These are phyloP conservation scores for Tiliqua scincoides DNA, from an alignment of 2,113 vertebrate genomes.

Conservation along the genomic window DNA sequence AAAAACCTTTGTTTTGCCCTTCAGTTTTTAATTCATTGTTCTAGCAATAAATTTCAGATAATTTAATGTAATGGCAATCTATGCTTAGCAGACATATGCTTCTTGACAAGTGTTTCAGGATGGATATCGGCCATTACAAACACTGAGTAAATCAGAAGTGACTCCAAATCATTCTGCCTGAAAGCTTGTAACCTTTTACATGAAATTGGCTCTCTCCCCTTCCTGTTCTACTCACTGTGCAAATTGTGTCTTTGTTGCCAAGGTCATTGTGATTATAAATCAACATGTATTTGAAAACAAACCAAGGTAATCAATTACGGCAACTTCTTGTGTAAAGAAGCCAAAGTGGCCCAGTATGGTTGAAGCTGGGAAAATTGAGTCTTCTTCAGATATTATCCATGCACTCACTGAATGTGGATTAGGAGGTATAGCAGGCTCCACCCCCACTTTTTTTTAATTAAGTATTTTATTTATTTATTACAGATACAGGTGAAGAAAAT, in stretches of 20 bases:
- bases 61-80: slow-evolving; percentile 19
- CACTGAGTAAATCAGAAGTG: slow-evolving; percentile 34
- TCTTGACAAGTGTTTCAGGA: slow-evolving; percentile 44
- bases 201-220: slow-evolving; percentile 48
- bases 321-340: neutral
- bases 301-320: neutral
- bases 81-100: slow-evolving; percentile 37
- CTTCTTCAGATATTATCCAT: too few species aligned
- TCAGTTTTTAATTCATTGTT: neutral
- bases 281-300: neutral
- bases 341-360: neutral
- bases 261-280: slow-evolving; percentile 19
- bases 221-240: slow-evolving; percentile 21
- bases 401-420: too few species aligned
- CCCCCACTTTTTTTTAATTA: too few species aligned
- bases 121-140: slow-evolving; percentile 58
- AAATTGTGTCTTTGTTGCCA: slow-evolving; percentile 24
- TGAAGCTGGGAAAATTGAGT: neutral
- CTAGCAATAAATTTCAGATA: slow-evolving; percentile 35
- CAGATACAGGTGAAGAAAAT: too few species aligned
- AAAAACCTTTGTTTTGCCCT: neutral
- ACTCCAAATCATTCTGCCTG: slow-evolving; percentile 35
- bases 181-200: slow-evolving; percentile 48
- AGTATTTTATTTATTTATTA: too few species aligned
- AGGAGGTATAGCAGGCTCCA: too few species aligned